Evolutionary conservation across 2,888 invertebrate species (phyloP).

Genomic region (Scaptomyza tumidula): DNA sequence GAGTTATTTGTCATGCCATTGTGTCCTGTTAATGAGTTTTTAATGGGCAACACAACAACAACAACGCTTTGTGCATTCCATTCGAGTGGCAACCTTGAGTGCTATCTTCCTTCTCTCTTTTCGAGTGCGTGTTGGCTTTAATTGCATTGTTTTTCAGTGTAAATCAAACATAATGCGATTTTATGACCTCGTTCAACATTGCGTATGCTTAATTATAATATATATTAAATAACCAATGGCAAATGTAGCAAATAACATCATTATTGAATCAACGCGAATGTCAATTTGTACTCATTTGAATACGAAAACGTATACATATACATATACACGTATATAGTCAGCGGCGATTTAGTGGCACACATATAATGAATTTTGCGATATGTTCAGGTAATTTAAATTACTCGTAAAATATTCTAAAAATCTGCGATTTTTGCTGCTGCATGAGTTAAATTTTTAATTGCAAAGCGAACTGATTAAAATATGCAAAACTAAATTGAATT

Average conservation of each 20-base stretch:
- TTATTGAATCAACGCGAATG: conserved; percentile 52
- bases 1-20: conserved; percentile 76
- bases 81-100: conserved; percentile 49
- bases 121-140: conserved; percentile 44
- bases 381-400: conserved; percentile 11
- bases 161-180: conserved; percentile 74
- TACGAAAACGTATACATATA: background rate
- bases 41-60: conserved; percentile 60
- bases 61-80: conserved; percentile 57
- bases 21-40: conserved; percentile 73
- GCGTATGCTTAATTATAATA: conserved; percentile 74
- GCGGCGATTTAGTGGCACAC: conserved; percentile 6
- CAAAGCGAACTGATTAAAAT: background rate
- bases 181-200: conserved; percentile 52
- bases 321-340: conserved; percentile 15
- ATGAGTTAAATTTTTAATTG: background rate
- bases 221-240: conserved; percentile 45
- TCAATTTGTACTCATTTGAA: conserved; percentile 33
- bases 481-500: background rate
- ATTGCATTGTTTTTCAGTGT: conserved; percentile 64
- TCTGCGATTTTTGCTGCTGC: conserved; percentile 1
- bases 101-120: background rate
- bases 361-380: no score
- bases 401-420: conserved; percentile 1
- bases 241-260: conserved; percentile 25